phyloP scores from a whole-genome alignment of 2,797 vertebrate genomes.

The Clamator glandarius region DNA sequence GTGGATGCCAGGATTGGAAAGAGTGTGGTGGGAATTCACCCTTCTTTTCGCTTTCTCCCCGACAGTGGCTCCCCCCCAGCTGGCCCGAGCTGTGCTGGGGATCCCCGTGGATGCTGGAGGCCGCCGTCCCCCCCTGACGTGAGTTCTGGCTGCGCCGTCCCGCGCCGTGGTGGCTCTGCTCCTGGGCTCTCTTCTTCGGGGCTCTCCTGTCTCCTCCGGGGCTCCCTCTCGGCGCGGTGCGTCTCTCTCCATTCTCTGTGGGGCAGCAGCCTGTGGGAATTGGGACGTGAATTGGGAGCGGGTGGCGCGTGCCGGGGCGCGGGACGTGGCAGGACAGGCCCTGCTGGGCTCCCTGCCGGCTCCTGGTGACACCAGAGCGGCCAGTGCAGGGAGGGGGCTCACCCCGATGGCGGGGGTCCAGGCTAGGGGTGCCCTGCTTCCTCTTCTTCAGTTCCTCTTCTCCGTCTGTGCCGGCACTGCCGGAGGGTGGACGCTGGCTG shows the following conservation, averaged over 20 bases:
- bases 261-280: neutral
- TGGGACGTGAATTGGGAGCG: no score
- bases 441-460: neutral
- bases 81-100: conserved; percentile 49
- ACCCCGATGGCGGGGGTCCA: neutral
- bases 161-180: conserved; percentile 8
- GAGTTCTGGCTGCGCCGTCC: conserved; percentile 63
- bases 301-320: accelerated
- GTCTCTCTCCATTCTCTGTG: conserved; percentile 60
- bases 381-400: no score
- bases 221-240: conserved; percentile 71
- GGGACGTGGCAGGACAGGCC: neutral
- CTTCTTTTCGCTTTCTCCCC: neutral
- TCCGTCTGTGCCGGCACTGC: neutral
- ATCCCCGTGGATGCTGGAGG: conserved; percentile 17
- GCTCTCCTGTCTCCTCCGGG: conserved; percentile 73
- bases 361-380: no score
- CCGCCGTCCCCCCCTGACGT: conserved; percentile 44
- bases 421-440: neutral
- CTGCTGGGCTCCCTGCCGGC: no score
- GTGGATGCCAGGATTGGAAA: neutral
- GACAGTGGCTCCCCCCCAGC: neutral
- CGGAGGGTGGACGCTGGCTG: accelerated
- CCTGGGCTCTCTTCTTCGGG: conserved; percentile 59
- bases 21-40: accelerated